Base-by-base conservation (phyloP, 2,797 vertebrate species). In the Telmatherina bonti region DNA sequence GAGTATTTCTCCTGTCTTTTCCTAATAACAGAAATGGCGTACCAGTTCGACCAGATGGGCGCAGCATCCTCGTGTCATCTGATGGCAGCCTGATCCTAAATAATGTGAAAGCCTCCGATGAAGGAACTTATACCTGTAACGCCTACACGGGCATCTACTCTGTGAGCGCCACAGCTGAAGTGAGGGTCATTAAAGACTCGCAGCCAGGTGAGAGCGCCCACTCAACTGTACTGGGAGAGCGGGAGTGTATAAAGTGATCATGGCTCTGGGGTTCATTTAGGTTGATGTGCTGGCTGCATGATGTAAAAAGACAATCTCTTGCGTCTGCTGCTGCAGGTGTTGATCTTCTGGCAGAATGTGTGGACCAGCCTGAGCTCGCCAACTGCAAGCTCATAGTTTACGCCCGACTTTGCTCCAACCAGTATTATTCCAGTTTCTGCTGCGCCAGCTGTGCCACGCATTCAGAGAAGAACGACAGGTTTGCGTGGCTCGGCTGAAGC, bases 371-470 rank as follows among this genome's bases (percentile, higher is more conserved):
- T 0, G 96, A 99, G 35, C 93, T 98, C 0, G 98, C 98, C 81
- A 99, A 99, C 91, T 99, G 98, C 41, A 92, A 94, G 24, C 91
- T 99, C 84, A 97, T 99, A 13, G 91, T 99, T 63, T 95, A 96
- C 78, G 96, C 97, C 61, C 96, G 95, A 22, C 95, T 99, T 52
- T 99, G 98, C 83, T 73, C 89, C 61, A 97, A 96, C 4, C 91
- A 93, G 0, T 99, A 99, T 80, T 98, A 96, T 74, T 95, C 95
- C 84, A 95, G 96, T 70, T 99, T 99, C 94, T 99, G 98, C 93
- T 99, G 98, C 0, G 95, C 96, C 79, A 99, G 96, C 93, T 99
- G 98, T 1, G 84, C 95, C 74, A 92, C 86, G 18, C 85, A 93
- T 11, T 85, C 84, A 0, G 85, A 77, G 54, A 74, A 55, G 30